phyloP scores from a whole-genome alignment of 2,797 vertebrate genomes.

The Crocodylus rhombifer region DNA sequence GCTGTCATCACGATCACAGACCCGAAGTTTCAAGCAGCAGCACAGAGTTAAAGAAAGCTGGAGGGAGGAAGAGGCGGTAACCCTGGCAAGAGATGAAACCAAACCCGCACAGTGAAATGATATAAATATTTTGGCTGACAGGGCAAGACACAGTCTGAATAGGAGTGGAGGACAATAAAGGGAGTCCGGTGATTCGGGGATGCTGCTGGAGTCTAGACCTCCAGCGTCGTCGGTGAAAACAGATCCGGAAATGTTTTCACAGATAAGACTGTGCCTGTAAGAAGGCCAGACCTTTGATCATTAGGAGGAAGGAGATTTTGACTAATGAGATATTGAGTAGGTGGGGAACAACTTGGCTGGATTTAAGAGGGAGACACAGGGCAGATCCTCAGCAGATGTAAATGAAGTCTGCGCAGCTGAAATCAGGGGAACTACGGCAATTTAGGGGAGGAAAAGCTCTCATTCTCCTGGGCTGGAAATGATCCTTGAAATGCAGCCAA shows the following conservation, averaged over 20 bases:
- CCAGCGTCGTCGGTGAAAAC: rapidly evolving
- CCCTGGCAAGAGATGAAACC: background rate
- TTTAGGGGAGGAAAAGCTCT: background rate
- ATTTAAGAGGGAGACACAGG: background rate
- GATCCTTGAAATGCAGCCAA: background rate
- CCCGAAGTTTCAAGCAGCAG: background rate
- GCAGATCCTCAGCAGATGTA: rapidly evolving
- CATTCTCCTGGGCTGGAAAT: background rate
- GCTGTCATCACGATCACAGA: rapidly evolving
- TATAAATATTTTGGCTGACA: rapidly evolving
- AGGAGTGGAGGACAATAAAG: background rate
- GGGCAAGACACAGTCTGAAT: rapidly evolving
- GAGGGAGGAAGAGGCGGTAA: rapidly evolving
- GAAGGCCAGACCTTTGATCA: background rate
- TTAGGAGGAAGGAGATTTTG: background rate
- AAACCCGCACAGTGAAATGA: background rate
- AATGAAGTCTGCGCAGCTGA: rapidly evolving
- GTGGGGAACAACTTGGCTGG: background rate
- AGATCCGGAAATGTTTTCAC: background rate
- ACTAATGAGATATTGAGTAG: background rate
- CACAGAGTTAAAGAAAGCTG: background rate
- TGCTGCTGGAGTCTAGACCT: background rate
- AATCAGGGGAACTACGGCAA: rapidly evolving
- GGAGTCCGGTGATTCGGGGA: background rate
- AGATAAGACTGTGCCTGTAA: background rate